Conservation (phyloP, 2,888 invertebrate genomes). For the Pseudococcus longispinus region DNA sequence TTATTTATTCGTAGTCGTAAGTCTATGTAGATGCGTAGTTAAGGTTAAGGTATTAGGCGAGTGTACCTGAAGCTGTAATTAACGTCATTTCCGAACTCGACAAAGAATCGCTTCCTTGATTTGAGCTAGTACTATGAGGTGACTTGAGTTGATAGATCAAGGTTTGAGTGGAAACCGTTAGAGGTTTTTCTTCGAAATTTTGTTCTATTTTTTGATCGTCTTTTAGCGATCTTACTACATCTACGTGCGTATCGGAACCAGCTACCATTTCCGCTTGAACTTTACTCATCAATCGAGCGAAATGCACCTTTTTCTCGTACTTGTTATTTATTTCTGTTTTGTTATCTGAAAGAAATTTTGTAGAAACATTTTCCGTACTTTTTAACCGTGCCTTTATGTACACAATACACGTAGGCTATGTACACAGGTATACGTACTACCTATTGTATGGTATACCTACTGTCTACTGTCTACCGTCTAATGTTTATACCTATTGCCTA, state of each 20-base stretch:
- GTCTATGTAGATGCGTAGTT: too few relatives aligned
- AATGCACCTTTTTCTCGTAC: constrained; percentile 79
- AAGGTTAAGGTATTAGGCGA: neutral
- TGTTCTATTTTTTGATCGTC: neutral
- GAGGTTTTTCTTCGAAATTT: constrained; percentile 49
- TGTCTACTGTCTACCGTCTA: too few relatives aligned
- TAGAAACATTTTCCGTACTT: neutral
- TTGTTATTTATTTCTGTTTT: constrained; percentile 62
- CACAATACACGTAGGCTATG: neutral
- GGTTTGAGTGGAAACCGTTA: constrained; percentile 46
- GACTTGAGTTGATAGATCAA: constrained; percentile 47
- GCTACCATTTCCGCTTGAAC: constrained; percentile 82
- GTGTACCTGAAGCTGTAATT: constrained; percentile 55
- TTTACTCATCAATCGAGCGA: constrained; percentile 75
- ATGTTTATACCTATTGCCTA: too few relatives aligned
- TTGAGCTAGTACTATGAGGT: constrained; percentile 64
- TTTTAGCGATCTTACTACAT: constrained; percentile 61
- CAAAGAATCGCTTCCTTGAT: constrained; percentile 79
- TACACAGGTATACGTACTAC: too few relatives aligned
- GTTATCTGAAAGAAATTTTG: constrained; percentile 53
- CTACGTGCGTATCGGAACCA: constrained; percentile 70
- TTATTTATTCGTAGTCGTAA: too few relatives aligned
- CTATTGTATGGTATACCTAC: too few relatives aligned
- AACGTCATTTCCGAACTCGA: constrained; percentile 63
- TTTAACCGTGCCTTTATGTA: neutral